Evolutionary conservation across 2,113 vertebrate genomes (phyloP).

Genomic region (Antigone vipio): DNA sequence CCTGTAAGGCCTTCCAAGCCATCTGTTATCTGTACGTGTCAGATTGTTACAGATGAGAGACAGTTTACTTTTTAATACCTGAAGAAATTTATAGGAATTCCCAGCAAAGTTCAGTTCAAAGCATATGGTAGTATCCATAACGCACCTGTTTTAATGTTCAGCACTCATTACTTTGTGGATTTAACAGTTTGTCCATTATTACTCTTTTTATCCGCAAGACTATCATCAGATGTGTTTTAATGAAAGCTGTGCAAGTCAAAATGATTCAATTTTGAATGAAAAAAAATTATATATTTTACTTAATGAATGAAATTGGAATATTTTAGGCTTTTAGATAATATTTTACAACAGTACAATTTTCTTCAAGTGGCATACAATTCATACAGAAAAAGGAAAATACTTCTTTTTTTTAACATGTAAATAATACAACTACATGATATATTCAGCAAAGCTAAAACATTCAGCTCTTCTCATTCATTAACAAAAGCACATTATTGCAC

Average conservation of each 20-base stretch:
- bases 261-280: neutral
- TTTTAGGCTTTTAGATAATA: neutral
- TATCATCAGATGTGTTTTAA: neutral
- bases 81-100: conserved; percentile 42
- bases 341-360: neutral
- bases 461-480: neutral
- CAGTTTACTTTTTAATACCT: conserved; percentile 54
- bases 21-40: conserved; percentile 55
- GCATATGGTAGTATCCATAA: conserved; percentile 41
- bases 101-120: conserved; percentile 31
- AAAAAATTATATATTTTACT: neutral
- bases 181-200: neutral
- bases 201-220: neutral
- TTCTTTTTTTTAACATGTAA: neutral
- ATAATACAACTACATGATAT: neutral
- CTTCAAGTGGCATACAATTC: neutral
- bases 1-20: neutral
- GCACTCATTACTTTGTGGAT: neutral
- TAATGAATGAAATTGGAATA: neutral
- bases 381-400: neutral
- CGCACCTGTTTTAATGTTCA: neutral
- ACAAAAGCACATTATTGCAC: neutral
- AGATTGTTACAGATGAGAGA: conserved; percentile 34
- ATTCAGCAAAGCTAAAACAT: neutral
- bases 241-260: neutral